Base-by-base conservation (phyloP, 1,140 invertebrate species). In the Leptinotarsa lineolata region DNA sequence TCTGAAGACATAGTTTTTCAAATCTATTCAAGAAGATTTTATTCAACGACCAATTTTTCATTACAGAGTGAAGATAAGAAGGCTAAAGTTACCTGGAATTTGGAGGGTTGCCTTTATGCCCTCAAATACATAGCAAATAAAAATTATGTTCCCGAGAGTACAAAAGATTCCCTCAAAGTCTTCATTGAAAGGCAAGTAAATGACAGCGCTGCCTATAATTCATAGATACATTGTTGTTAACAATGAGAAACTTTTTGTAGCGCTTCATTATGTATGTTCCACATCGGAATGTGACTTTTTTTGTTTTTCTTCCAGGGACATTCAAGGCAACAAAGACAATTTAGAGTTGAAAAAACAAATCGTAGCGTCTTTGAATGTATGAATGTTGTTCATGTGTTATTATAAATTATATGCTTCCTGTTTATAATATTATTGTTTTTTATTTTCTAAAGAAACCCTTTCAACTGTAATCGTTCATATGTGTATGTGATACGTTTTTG, bases 81-180 rank as follows among this genome's bases (percentile, higher is more conserved):
- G 12, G 86, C 84, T 44, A 88, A 86, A 80, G 83, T 87, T 4
- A 81, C 86, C 18, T 91, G 90, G 85, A 87, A 91, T 79, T 76
- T 90, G 15, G 87, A 89, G 54, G 87, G 86, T 71, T 91, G 90
- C 77, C 86, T 88, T 39, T 86, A 86, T 76, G 89, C 87, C 2
- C 77, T 92, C 2, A 86, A 89, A 72, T 85, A 86, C 79, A 79
- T 89, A 4, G 76, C 85, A 8, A 85, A 85, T 59, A 84, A 81
- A 74, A 86, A 87, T 74, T 87, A 86, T 72, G 87, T 91, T 68
- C 84, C 86, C 13, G 79, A 83, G 65, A 84, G 86, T 77, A 88
- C 89, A 15, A 89, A 85, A 74, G 84, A 86, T 70, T 86, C 85
- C 3, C 83, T 91, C 21, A 88, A 86, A 80, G 48, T 88, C 6